Evolutionary conservation across 2,797 vertebrate genomes (phyloP), one percentile per base, ranked within the genome.

Genomic region (Mormyrops boulengeri): DNA sequence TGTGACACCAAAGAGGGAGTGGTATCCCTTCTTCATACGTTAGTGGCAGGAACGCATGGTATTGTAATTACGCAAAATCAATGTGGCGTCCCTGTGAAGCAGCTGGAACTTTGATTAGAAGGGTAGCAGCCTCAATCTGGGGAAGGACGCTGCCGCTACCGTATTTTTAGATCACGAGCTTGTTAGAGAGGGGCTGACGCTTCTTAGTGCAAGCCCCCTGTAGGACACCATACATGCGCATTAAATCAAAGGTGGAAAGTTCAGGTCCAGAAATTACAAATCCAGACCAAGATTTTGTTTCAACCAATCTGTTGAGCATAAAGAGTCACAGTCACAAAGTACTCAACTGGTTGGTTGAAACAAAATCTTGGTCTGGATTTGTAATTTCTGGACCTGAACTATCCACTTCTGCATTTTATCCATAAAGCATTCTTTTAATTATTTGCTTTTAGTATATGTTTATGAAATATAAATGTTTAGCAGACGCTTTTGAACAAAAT

Each of bases 21-120:
- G 52, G 30, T 55, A 60, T 87, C 34, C 30, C 8, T 60, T 41
- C 52, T 57, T 12, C 30, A 41, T 41, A 87, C 30, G 34, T 87
- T 87, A 57, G 53, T 38, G 26, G 84, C 22, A 53, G 50, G 84
- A 86, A 86, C 5, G 26, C 53, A 41, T 41, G 85, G 52, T 9
- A 57, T 19, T 41, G 85, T n/a, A 87, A 87, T 87, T 87, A 55
- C 3, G 17, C 50, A 8, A 87, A 87, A 87, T 57, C 85, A 87
- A 5, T 41, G 52, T 4, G 52, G 52, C 6, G 34, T n/a, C 5
- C 26, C 14, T 30, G 85, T n/a, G 5, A 57, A 60, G 34, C 26
- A 60, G 17, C 85, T 17, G 30, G 34, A 41, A 38, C 26, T 87
- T 87, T 57, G 50, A 60, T 87, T 57, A 57, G 30, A 87, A 87